These are phyloP conservation scores for Coreius guichenoti DNA, from an alignment of 2,797 vertebrate genomes.

Conservation along the genomic window DNA sequence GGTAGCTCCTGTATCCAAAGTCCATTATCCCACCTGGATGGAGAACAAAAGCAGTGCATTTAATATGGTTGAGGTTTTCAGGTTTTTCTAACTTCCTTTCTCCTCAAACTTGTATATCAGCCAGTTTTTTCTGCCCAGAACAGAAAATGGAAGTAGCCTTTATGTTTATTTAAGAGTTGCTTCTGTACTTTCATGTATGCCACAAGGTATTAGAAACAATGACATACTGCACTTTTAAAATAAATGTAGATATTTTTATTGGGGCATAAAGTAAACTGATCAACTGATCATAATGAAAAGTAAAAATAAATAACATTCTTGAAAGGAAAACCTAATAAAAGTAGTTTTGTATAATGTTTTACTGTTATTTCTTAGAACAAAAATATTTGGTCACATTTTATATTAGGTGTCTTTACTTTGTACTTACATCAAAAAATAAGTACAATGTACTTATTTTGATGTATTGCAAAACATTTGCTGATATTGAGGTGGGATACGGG, in stretches of 20 bases:
- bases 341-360: neutral
- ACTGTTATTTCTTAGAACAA: neutral
- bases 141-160: neutral
- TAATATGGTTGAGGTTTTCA: neutral
- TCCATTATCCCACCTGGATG: neutral
- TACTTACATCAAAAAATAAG: no score
- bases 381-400: no score
- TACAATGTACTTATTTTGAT: no score
- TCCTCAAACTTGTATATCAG: neutral
- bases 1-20: neutral
- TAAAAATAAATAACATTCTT: neutral
- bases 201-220: neutral
- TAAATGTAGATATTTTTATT: neutral
- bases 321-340: neutral
- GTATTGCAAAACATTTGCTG: no score
- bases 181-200: neutral
- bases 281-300: neutral
- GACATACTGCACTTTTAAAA: neutral
- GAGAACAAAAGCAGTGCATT: neutral
- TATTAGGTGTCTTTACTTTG: no score
- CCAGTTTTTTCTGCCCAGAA: slow-evolving; percentile 2
- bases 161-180: no score
- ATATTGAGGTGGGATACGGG: no score
- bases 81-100: neutral
- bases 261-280: neutral